Percentiles rank a stretch among this genome's conserved stretches.
phyloP scores from a whole-genome alignment of 2,888 invertebrate species.

The Heliothis peltigera region DNA sequence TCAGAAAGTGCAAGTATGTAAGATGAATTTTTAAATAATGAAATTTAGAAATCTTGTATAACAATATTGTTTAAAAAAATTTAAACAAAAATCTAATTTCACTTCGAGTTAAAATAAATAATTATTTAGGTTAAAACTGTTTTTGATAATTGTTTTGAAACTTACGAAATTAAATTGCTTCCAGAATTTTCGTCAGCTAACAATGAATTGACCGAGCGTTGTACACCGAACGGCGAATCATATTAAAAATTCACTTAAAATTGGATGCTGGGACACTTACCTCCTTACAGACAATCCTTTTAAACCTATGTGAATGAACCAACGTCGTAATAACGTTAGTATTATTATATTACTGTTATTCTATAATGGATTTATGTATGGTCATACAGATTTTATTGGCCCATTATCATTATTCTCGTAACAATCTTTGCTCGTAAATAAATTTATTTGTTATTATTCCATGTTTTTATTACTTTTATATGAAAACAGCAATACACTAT shows the following conservation, averaged over 20 bases:
- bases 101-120: too few species aligned
- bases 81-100: too few species aligned
- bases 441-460: constrained; percentile 34
- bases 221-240: neutral
- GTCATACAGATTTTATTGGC: constrained; percentile 35
- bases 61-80: too few species aligned
- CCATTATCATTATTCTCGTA: constrained; percentile 32
- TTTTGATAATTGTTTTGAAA: too few species aligned
- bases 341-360: constrained; percentile 12
- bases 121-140: too few species aligned
- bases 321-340: constrained; percentile 21
- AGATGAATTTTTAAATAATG: too few species aligned
- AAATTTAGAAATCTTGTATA: too few species aligned
- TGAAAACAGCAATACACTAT: constrained; percentile 11
- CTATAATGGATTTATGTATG: constrained; percentile 31
- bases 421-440: constrained; percentile 48
- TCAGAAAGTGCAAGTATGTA: too few species aligned
- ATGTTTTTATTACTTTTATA: constrained; percentile 43
- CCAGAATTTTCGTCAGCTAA: neutral
- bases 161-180: neutral
- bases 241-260: neutral
- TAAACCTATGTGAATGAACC: neutral
- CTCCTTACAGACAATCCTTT: neutral
- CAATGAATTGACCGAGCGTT: neutral
- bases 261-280: neutral